Base-by-base conservation (phyloP, 35 echinoderm and acorn worm species). In the Hemicentrotus pulcherrimus region DNA sequence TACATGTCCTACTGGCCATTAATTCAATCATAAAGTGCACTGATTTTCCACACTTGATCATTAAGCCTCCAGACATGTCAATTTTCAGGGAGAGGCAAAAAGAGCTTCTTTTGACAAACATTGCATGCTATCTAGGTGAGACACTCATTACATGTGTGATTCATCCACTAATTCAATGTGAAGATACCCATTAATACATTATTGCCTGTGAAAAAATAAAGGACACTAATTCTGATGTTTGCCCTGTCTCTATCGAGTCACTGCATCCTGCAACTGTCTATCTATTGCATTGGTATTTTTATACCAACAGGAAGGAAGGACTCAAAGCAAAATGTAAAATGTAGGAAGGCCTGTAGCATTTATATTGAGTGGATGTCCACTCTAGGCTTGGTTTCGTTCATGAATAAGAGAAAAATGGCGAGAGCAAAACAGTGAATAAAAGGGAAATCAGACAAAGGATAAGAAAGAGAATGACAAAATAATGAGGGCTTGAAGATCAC, bases 141-240 rank as follows among this genome's bases (percentile, higher is more conserved):
- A n/a, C 65, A 78, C 65, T 28, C 65, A 78, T 78, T 78, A 28
- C n/a, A 30, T 22, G 22, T 28, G 28, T 78, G 65, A 78, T 78
- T 78, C 65, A 78, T 78, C 65, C 65, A 78, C n/a, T 78, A 78
- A 78, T 78, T 78, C 65, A 22, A 78, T 22, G 65, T 78, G 65
- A 78, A 6, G 65, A 78, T 78, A 18, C 65, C 22, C 65, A 7
- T 22, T 70, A 24, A 70, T 28, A 78, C 65, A 70, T 18, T 22
- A 70, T 70, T 22, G 61, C 65, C 65, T 28, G 19, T 28, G 22
- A 22, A 7, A 78, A 7, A 18, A 78, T n/a, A 78, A 22, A 78
- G 65, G 65, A n/a, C 65, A 78, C 65, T 78, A 78, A 78, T 55
- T 55, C 50, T 0, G 50, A 55, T 28, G 28, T 78, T 78, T 78